Percentiles rank a stretch among this genome's conserved stretches.
Conservation (phyloP, 2,888 invertebrate genomes). For the Phytoseiulus persimilis region DNA sequence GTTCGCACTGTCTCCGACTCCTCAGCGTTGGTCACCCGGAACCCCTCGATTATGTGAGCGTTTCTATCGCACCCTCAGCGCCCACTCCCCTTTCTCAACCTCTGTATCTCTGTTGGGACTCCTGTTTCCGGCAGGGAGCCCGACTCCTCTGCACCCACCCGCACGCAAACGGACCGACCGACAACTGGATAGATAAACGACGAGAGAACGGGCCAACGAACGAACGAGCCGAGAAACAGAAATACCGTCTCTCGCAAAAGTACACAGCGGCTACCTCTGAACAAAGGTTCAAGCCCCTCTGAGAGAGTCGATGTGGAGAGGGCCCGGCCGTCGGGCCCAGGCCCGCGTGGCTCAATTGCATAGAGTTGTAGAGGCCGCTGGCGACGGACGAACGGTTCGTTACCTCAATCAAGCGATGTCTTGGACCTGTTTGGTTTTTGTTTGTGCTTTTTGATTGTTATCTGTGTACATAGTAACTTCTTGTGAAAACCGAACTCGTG, state of each 20-base stretch:
- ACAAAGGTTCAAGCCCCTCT: background rate
- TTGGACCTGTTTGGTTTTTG: background rate
- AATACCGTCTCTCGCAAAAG: background rate
- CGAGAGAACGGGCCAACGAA: background rate
- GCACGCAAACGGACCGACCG: background rate
- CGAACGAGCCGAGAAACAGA: background rate
- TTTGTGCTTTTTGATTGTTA: background rate
- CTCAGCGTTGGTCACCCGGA: background rate
- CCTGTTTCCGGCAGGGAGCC: too few relatives aligned
- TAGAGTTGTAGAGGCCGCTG: background rate
- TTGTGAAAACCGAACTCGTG: background rate
- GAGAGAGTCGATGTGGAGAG: background rate
- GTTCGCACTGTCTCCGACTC: background rate
- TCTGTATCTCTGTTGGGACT: background rate
- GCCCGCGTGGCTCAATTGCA: background rate
- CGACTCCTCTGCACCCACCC: background rate
- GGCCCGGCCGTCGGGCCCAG: background rate
- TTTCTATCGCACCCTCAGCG: background rate
- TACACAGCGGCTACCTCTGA: background rate
- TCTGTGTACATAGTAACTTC: background rate
- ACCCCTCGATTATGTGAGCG: background rate
- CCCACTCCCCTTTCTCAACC: background rate
- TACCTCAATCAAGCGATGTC: background rate
- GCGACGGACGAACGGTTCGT: background rate
- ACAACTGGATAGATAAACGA: background rate